Conservation (phyloP, 2,888 invertebrate genomes). For the Malacosoma neustria region DNA sequence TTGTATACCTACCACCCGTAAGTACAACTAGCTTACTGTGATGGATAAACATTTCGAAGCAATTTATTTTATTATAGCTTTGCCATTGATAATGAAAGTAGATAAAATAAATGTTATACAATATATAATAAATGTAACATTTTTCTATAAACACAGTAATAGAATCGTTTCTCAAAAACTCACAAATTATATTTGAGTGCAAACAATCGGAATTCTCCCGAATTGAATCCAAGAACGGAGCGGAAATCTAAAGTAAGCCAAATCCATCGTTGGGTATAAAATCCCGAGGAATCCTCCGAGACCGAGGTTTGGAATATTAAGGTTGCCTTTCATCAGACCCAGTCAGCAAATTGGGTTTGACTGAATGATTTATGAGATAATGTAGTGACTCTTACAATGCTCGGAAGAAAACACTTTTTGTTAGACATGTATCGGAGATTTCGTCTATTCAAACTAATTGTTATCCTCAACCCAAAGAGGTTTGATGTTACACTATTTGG, state of each 20-base stretch:
- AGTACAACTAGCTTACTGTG: no score
- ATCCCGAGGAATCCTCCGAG: slow-evolving; percentile 23
- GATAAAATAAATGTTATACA: no score
- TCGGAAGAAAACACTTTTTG: slow-evolving; percentile 7
- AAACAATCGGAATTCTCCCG: slow-evolving; percentile 5
- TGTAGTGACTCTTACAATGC: slow-evolving; percentile 26
- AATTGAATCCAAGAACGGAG: slow-evolving; percentile 18
- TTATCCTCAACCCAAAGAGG: no score
- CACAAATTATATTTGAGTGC: not conserved
- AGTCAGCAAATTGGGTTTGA: slow-evolving; percentile 39
- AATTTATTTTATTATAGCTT: no score
- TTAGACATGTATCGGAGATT: not conserved
- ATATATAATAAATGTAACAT: no score
- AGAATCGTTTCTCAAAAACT: no score
- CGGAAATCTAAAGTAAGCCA: slow-evolving; percentile 5
- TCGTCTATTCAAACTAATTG: no score
- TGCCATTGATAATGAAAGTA: no score
- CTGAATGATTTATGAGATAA: slow-evolving; percentile 45
- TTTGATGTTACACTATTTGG: no score
- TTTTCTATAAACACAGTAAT: no score
- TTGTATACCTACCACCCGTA: no score
- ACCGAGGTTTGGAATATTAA: slow-evolving; percentile 26
- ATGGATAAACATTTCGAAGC: no score
- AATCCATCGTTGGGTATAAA: slow-evolving; percentile 24
- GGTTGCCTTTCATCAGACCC: slow-evolving; percentile 38